Conservation (phyloP, 2,888 invertebrate species). For the Andrena flavipes region DNA sequence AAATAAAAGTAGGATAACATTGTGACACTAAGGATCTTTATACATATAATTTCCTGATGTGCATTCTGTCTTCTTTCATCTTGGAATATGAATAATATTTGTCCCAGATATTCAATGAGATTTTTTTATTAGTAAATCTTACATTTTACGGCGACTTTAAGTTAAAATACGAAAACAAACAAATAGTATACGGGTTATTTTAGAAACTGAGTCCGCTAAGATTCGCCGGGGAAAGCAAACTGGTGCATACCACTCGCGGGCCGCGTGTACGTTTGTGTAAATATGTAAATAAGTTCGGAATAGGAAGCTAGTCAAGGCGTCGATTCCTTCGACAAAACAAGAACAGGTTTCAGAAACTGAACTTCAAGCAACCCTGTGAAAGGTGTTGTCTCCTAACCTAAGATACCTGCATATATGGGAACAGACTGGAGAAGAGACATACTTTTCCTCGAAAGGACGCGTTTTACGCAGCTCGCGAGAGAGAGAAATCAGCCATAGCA, state of each 20-base stretch:
- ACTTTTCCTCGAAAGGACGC: conserved; percentile 11
- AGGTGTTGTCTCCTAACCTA: conserved; percentile 44
- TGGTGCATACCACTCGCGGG: conserved; percentile 22
- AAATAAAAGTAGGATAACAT: too few species aligned
- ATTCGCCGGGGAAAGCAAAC: conserved; percentile 36
- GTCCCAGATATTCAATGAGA: too few species aligned
- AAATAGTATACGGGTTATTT: conserved; percentile 32
- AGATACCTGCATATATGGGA: conserved; percentile 30
- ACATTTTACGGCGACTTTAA: background rate
- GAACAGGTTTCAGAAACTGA: conserved; percentile 68
- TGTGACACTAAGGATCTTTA: too few species aligned
- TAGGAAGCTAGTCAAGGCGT: conserved; percentile 65
- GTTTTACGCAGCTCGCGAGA: background rate
- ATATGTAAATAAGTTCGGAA: conserved; percentile 69
- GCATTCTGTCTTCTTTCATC: too few species aligned
- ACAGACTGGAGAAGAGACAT: conserved; percentile 10
- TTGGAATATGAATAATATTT: too few species aligned
- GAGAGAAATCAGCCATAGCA: background rate
- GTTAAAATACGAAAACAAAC: conserved; percentile 21
- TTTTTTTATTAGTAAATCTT: background rate
- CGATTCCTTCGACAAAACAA: conserved; percentile 68
- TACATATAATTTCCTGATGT: too few species aligned
- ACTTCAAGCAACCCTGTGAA: conserved; percentile 56
- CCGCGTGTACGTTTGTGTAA: conserved; percentile 55
- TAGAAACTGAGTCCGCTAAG: conserved; percentile 33